Evolutionary conservation across 2,888 invertebrate species (phyloP), one percentile per base, ranked within the genome.

Genomic region (Stenoptilia bipunctidactyla): DNA sequence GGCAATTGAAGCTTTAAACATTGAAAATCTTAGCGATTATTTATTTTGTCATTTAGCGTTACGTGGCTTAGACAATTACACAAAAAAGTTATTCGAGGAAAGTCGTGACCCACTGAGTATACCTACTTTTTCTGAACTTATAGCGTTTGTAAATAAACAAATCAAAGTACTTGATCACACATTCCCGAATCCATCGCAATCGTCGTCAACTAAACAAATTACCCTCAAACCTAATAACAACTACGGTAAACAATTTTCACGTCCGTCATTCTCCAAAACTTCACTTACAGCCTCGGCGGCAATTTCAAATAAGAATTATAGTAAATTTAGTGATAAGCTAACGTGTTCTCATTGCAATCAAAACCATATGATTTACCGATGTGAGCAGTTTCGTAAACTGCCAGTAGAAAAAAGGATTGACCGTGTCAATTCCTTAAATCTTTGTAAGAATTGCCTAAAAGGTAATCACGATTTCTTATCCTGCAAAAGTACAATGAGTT

Each of bases 1-100:
- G 14, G 40, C 40, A 1, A 12, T 41, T 8, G 13, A 38, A 4
- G 15, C 33, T 13, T 25, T 41, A 34, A 34, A 41, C n/a, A 34
- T 41, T 8, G 9, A 27, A n/a, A 33, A 41, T 27, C 9, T 41
- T 8, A 13, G 15, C 5, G 34, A 12, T 13, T 41, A 30, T 20
- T 15, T 37, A 33, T 37, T 37, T 10, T 40, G 15, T 30, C 34
- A 36, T 15, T 14, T 40, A 27, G 40, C 15, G 9, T 25, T 36
- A 5, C 36, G 36, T 20, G 27, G 27, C 10, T 39, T 39, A 15
- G 39, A 39, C 34, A 6, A 12, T 2, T 15, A 14, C 15, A 13
- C 39, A 15, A 15, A 33, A 13, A 13, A 15, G 13, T 6, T 9
- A 13, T 34, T 34, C 14, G 34, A 34, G 33, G 15, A 13, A 25